Base-by-base conservation (phyloP, 2,888 invertebrate species). In the Athalia rosae region DNA sequence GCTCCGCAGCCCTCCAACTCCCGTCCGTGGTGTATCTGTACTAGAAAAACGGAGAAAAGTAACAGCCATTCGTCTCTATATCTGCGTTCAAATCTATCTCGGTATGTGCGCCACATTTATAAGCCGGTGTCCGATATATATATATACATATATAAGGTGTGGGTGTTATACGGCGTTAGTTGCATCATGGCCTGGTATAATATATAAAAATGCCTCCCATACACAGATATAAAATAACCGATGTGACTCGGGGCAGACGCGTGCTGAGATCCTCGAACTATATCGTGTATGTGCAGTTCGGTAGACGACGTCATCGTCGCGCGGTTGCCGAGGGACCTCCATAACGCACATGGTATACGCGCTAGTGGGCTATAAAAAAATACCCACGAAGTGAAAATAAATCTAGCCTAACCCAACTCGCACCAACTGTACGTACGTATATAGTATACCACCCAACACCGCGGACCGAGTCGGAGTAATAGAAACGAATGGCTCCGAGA, bases 331-430 rank as follows among this genome's bases (percentile, higher is more conserved):
- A 82, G 79, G 78, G 76, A 80, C 81, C 84, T 84, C 86, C 80
- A 81, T 85, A 84, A 84, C 85, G 74, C n/a, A n/a, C n/a, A n/a
- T 28, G n/a, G 2, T 62, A 74, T 74, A 83, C 84, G 81, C 83
- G 81, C 82, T 81, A 80, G 28, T 2, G 2, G 86, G 82, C 84
- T 86, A 86, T 88, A 88, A 89, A 88, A 88, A 86, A 87, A 87
- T 87, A 86, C 83, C 87, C 84, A 85, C 81, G 79, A 82, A 89
- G 89, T 89, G 89, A 89, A 89, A 89, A 89, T 89, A 89, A 89
- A 89, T 89, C 89, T 87, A 87, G 87, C 86, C 83, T 79, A 83
- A 80, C 77, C 77, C 43, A 71, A 71, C 71, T 58, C 59, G 78
- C 76, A 76, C 80, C 28, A 2, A 28, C 28, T 28, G 28, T 28